Base-by-base conservation (phyloP, 1,140 invertebrate species). In the Popillia japonica region DNA sequence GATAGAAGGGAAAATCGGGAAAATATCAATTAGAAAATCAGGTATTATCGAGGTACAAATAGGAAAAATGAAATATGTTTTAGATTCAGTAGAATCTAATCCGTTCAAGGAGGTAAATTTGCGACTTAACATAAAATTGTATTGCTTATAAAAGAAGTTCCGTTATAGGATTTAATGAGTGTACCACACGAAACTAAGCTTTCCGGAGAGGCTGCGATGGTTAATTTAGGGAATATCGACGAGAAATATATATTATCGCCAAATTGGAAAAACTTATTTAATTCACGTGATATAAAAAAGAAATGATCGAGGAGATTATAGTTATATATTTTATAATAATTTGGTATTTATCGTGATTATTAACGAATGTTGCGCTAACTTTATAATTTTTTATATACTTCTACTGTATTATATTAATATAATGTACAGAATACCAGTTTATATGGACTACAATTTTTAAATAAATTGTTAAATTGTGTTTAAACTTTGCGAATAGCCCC, bases 191-290 rank as follows among this genome's bases (percentile, higher is more conserved):
- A 42, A 48, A 9, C 41, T 41, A 75, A 42, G 48, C 4, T 34
- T 41, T 3, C 74, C 2, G n/a, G 11, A 17, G 40, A 40, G n/a
- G 20, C 40, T 3, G 41, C 44, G 8, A 48, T 75, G 22, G 20
- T 42, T 9, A 75, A 11, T 22, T 55, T 75, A 75, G 74, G 74
- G 6, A 75, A 48, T 55, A 75, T 75, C 41, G 44, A 75, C 27
- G 74, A 75, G 14, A 75, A 42, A 11, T 75, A 75, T 14, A 75
- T 75, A n/a, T 75, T 75, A 23, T 75, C 44, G 10, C 74, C 74
- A 23, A 41, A 8, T 75, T 75, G 74, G 74, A 75, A 48, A 23
- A 75, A 23, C 14, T 55, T 75, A 48, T 75, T 75, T 40, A 14
- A 75, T 48, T 42, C n/a, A 17, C n/a, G 20, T 3, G 40, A 6